Evolutionary conservation across 2,888 invertebrate genomes (phyloP), one percentile per base, ranked within the genome.

Genomic region (Sinhomidia bicolor): DNA sequence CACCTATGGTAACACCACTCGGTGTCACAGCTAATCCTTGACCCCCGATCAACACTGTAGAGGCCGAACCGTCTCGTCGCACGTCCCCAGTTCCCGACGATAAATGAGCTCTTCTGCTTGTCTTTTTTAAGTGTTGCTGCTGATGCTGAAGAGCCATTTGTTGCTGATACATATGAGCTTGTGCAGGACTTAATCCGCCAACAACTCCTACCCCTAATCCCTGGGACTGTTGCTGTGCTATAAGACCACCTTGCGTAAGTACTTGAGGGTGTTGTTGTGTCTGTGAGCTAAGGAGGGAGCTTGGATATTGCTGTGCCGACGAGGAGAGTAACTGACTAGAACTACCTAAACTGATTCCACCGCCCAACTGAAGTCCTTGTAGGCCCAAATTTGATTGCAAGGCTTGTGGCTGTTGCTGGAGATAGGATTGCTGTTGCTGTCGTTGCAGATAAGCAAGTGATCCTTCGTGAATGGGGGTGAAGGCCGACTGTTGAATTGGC

Each of bases 91-190:
- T 44, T 6, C 62, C 74, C 0, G 90, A 85, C 36, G 89, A 82
- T 20, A 91, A 68, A 74, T 92, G 91, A 85, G 91, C 91, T 74
- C 92, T 88, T 78, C 93, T 92, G 84, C 93, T 92, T 89, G 93
- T 93, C 92, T 94, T 94, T 92, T 94, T 94, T 85, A 94, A 91
- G 89, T 94, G 94, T 88, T 94, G 94, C 87, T 93, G 93, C 92
- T 94, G 93, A 89, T 94, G 94, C 90, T 94, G 93, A 62, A 93
- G 92, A 85, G 93, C 93, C 93, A 93, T 94, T 91, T 93, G 93
- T 78, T 93, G 93, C 87, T 93, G 92, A 89, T 93, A 93, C 90
- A 92, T 92, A 47, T 91, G 91, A 32, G 92, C 92, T 89, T 92
- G 92, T 44, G 92, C 91, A 36, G 92, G 92, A 74, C 91, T 92